Percentiles rank a stretch among this genome's conserved stretches.
phyloP scores from a whole-genome alignment of 2,797 vertebrate species.

The Cuniculus paca region DNA sequence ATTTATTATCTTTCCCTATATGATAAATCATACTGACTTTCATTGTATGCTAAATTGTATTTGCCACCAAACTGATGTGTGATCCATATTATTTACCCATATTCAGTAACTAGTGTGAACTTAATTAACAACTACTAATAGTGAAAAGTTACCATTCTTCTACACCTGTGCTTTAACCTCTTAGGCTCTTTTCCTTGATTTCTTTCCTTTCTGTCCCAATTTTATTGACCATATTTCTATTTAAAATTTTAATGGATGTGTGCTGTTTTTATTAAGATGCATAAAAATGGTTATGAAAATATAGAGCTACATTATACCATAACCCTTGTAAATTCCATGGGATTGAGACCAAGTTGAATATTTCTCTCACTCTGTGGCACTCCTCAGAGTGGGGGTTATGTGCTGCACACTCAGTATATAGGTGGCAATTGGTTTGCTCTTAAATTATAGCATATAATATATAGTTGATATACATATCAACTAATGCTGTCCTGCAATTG shows the following conservation, averaged over 20 bases:
- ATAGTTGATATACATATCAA: neutral
- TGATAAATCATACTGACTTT: neutral
- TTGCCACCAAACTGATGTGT: neutral
- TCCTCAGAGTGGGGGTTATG: too few species aligned
- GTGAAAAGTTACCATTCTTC: neutral
- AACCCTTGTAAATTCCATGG: neutral
- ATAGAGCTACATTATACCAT: neutral
- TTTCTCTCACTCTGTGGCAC: neutral
- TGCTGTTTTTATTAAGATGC: neutral
- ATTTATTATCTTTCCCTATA: neutral
- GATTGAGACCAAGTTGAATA: neutral
- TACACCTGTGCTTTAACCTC: neutral
- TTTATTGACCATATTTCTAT: neutral
- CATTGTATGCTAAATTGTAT: neutral
- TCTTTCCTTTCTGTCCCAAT: neutral
- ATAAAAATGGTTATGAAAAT: neutral
- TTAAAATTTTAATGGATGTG: neutral
- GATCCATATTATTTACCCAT: neutral
- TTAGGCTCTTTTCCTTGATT: neutral
- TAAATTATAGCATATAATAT: neutral
- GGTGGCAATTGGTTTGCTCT: neutral
- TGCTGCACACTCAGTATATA: rapidly evolving
- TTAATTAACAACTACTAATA: neutral
- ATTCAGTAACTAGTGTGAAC: neutral
- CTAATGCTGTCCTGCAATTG: neutral